Evolutionary conservation across 92 coral and sea anemone species (phyloP).

Genomic region (Heteractis magnifica): DNA sequence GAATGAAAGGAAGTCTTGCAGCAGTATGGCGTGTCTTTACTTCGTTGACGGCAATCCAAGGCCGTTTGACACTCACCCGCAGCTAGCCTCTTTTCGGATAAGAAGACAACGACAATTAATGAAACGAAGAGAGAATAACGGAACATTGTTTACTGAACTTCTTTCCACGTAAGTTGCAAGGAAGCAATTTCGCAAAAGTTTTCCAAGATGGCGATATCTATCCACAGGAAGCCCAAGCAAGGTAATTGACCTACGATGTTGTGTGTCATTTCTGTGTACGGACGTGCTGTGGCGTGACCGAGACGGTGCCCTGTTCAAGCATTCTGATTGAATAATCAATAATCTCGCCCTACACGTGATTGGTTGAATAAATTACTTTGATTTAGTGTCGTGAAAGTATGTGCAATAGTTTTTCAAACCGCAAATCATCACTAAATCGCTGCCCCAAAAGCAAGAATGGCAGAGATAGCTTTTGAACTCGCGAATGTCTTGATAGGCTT

Average conservation of each 20-base stretch:
- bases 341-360: too few relatives aligned
- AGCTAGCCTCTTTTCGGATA: constrained; percentile 13
- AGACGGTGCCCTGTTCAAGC: too few relatives aligned
- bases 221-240: too few relatives aligned
- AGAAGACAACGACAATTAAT: constrained; percentile 16
- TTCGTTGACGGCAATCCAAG: constrained; percentile 22
- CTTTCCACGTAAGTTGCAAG: background rate
- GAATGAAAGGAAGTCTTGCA: constrained; percentile 24
- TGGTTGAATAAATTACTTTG: too few relatives aligned
- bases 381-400: too few relatives aligned
- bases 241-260: too few relatives aligned
- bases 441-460: constrained; percentile 13
- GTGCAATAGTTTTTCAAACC: too few relatives aligned
- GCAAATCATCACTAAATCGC: too few relatives aligned
- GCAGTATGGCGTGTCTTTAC: constrained; percentile 31
- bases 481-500: constrained; percentile 29
- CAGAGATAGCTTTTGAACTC: constrained; percentile 32
- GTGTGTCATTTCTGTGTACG: too few relatives aligned
- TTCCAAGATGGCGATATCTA: constrained; percentile 1
- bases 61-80: constrained; percentile 14
- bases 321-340: too few relatives aligned
- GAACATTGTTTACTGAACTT: constrained; percentile 21
- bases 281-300: too few relatives aligned
- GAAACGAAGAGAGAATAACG: constrained; percentile 22
- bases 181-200: background rate